phyloP scores from a whole-genome alignment of 2,888 invertebrate species.

The Halictus quadricinctus region DNA sequence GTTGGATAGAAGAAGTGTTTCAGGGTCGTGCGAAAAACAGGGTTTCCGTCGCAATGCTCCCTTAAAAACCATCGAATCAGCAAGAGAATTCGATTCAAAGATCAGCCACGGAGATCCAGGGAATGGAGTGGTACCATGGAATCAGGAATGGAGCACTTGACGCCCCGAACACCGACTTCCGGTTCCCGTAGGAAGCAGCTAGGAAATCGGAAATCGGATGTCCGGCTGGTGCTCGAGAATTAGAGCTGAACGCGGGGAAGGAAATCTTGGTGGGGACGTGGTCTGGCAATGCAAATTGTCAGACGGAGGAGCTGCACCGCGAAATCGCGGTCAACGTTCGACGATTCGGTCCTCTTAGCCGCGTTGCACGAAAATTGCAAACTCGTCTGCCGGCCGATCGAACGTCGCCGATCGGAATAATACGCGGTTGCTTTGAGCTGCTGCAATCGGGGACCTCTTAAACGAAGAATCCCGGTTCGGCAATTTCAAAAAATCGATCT shows the following conservation, averaged over 20 bases:
- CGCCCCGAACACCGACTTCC: slow-evolving; percentile 39
- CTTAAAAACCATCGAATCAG: slow-evolving; percentile 37
- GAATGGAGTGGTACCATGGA: slow-evolving; percentile 17
- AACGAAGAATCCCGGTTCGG: background rate
- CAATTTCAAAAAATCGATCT: background rate
- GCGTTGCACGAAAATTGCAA: slow-evolving; percentile 60
- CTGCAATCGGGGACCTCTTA: background rate
- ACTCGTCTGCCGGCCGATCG: slow-evolving; percentile 49
- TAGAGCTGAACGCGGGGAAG: slow-evolving; percentile 55
- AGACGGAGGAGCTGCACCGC: slow-evolving; percentile 51
- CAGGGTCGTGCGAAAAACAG: background rate
- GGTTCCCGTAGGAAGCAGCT: slow-evolving; percentile 28
- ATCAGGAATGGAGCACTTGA: slow-evolving; percentile 48
- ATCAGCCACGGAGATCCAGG: slow-evolving; percentile 25
- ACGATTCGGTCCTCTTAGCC: slow-evolving; percentile 48
- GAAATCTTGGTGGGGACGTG: slow-evolving; percentile 55
- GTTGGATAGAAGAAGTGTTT: background rate
- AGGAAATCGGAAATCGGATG: slow-evolving; percentile 58
- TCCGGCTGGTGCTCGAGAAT: slow-evolving; percentile 61
- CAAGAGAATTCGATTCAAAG: slow-evolving; percentile 21
- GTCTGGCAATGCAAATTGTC: slow-evolving; percentile 67
- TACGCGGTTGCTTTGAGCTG: slow-evolving; percentile 37
- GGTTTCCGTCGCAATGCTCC: background rate
- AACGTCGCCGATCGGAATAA: slow-evolving; percentile 32
- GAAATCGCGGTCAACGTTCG: slow-evolving; percentile 65